Percentiles rank a stretch among this genome's conserved stretches.
Evolutionary conservation across 2,888 invertebrate genomes (phyloP).

Genomic region (Pseudococcus viburni): DNA sequence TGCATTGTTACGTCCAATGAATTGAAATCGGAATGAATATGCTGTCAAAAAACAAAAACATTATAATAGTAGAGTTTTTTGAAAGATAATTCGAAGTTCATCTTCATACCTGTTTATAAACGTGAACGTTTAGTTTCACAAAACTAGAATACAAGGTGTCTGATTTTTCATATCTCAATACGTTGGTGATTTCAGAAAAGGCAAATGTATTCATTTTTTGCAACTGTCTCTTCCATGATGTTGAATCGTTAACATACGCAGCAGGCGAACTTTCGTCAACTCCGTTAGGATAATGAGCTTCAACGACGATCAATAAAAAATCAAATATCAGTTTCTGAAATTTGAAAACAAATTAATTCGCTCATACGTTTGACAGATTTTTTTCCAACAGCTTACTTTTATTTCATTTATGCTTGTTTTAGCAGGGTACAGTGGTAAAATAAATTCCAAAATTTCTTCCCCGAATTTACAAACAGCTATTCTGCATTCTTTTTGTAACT

Average conservation of each 20-base stretch:
- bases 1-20: slow-evolving; percentile 39
- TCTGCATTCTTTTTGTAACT: slow-evolving; percentile 64
- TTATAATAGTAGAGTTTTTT: background rate
- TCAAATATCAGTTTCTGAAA: slow-evolving; percentile 42
- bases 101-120: slow-evolving; percentile 68
- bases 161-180: slow-evolving; percentile 39
- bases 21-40: background rate
- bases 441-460: slow-evolving; percentile 33
- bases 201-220: slow-evolving; percentile 70
- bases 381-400: slow-evolving; percentile 2
- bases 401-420: slow-evolving; percentile 11
- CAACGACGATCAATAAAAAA: slow-evolving; percentile 48
- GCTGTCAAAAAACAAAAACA: slow-evolving; percentile 2
- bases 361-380: background rate
- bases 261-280: background rate
- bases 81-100: background rate
- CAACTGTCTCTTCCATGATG: slow-evolving; percentile 72
- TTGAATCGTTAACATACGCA: slow-evolving; percentile 72
- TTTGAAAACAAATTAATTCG: background rate
- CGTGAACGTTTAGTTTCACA: slow-evolving; percentile 68
- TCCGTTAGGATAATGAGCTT: slow-evolving; percentile 61
- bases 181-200: slow-evolving; percentile 51
- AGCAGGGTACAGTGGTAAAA: slow-evolving; percentile 1
- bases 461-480: slow-evolving; percentile 59
- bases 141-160: slow-evolving; percentile 62